Evolutionary conservation across 2,797 vertebrate genomes (phyloP), one percentile per base, ranked within the genome.

Genomic region (Nyctalus aviator): DNA sequence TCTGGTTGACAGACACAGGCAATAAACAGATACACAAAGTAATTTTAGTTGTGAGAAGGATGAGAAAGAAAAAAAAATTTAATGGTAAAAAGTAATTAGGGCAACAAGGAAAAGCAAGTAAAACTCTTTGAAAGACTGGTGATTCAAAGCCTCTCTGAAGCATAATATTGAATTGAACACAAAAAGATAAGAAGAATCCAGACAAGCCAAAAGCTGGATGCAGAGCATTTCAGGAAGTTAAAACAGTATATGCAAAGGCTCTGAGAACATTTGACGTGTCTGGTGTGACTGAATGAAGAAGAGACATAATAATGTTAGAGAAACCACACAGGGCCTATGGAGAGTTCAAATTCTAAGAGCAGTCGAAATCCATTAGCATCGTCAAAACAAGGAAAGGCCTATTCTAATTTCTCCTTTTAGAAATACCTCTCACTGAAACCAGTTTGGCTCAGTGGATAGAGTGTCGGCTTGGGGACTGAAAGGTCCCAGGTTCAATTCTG

Each of bases 11-110:
- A 69, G 32, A 88, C 20, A 88, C 2, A 78, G n/a, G n/a, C 12
- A 55, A 15, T 20, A 88, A 59, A 59, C 21, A 37, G 57, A 25
- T 21, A 71, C 2, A 41, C 7, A 87, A 59, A 73, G 21, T 71
- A 73, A 83, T 73, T 94, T 87, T 46, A 59, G 14, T 62, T 73
- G 46, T 89, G 82, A 94, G 55, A 79, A 84, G 12, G 32, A 82
- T 1, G 10, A 30, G 25, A 64, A 88, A 88, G 30, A 35, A 85
- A 90, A 46, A 48, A 44, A 44, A 48, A 6, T 35, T 76, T 64
- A 76, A 89, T 72, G 48, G 18, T 66, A 88, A 20, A 84, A 93
- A 79, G 50, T 62, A 72, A 50, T 25, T 64, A 3, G 10, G 6
- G 41, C 35, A 73, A 69, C 32, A 17, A 77, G 20, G 50, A 71